phyloP scores from a whole-genome alignment of 2,888 invertebrate species.

The Aleiodes alternator region DNA sequence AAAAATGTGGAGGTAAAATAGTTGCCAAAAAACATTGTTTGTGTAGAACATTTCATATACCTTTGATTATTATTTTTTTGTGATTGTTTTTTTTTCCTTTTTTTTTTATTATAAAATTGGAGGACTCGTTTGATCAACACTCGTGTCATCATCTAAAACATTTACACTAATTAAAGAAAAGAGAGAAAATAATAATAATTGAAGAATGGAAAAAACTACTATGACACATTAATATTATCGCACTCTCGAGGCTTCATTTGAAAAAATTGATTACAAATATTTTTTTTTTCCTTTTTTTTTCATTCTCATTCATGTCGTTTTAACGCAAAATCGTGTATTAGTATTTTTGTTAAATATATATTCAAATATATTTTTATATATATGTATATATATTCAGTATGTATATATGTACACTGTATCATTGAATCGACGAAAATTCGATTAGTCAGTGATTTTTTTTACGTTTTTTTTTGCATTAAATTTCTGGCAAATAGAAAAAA shows the following conservation, averaged over 20 bases:
- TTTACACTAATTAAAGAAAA: conserved; percentile 56
- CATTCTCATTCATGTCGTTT: conserved; percentile 43
- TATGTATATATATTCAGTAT: conserved; percentile 43
- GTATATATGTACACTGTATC: conserved; percentile 55
- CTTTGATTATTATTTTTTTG: conserved; percentile 37
- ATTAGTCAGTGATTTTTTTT: conserved; percentile 41
- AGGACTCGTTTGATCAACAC: conserved; percentile 64
- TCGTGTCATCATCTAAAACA: conserved; percentile 63
- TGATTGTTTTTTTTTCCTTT: conserved; percentile 3
- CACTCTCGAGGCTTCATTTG: conserved; percentile 42
- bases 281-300: conserved; percentile 25
- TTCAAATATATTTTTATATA: conserved; percentile 51
- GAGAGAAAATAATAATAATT: conserved; percentile 2
- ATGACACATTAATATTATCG: conserved; percentile 55
- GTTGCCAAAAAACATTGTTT: neutral
- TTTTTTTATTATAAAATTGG: conserved; percentile 55
- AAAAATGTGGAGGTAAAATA: conserved; percentile 19
- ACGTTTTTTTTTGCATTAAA: conserved; percentile 3
- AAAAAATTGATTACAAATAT: conserved; percentile 33
- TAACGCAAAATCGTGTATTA: conserved; percentile 38
- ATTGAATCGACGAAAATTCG: conserved; percentile 50
- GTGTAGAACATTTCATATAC: conserved; percentile 9
- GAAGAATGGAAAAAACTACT: conserved; percentile 45
- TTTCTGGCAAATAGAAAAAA: too few relatives aligned
- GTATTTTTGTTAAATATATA: conserved; percentile 54